phyloP scores from a whole-genome alignment of 2,888 invertebrate genomes.

The Epinotia ramella region DNA sequence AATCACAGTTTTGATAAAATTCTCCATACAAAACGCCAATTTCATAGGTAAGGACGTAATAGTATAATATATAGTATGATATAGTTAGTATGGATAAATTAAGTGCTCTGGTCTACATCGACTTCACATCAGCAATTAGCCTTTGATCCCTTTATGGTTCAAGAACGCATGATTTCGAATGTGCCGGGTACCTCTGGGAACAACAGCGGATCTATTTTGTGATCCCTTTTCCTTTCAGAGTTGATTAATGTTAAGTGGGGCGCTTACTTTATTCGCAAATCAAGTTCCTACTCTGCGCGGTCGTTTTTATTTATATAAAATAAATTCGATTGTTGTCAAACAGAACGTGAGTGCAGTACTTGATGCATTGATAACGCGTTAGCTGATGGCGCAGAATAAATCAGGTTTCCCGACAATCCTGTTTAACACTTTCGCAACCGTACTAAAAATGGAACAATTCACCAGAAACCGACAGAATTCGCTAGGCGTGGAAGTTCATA shows the following conservation, averaged over 20 bases:
- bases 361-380: constrained; percentile 16
- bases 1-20: too few relatives aligned
- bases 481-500: too few relatives aligned
- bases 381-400: constrained; percentile 7
- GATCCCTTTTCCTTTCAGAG: constrained; percentile 17
- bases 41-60: too few relatives aligned
- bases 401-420: not conserved
- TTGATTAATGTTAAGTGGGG: constrained; percentile 42
- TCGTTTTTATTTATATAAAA: constrained; percentile 24
- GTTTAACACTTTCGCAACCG: too few relatives aligned
- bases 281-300: constrained; percentile 26
- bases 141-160: constrained; percentile 23
- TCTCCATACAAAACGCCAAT: too few relatives aligned
- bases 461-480: too few relatives aligned
- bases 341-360: constrained; percentile 7
- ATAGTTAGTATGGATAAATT: not conserved
- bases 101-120: not conserved
- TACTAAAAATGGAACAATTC: too few relatives aligned
- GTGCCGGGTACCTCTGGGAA: constrained; percentile 6
- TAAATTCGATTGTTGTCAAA: constrained; percentile 29
- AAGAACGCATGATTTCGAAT: constrained; percentile 21
- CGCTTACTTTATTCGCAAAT: constrained; percentile 37
- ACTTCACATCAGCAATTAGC: constrained; percentile 26
- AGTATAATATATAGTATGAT: too few relatives aligned
- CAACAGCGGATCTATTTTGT: constrained; percentile 21